Percentiles rank a stretch among this genome's conserved stretches.
These are phyloP conservation scores for Eupithecia exiguata DNA, from an alignment of 2,888 invertebrate species.

Conservation along the genomic window DNA sequence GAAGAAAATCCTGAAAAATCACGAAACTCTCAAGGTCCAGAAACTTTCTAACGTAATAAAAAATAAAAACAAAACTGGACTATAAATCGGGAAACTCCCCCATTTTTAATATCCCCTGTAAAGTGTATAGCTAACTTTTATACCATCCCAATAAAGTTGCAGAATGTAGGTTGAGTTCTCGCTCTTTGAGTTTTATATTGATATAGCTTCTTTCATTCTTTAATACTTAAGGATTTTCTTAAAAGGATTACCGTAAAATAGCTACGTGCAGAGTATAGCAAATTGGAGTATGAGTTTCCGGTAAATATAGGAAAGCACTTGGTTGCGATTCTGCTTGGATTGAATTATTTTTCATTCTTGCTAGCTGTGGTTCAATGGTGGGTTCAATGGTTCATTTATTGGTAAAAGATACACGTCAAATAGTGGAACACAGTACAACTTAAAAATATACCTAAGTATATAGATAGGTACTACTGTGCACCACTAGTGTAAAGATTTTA, in stretches of 20 bases:
- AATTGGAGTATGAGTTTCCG: not conserved
- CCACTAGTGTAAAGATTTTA: too few species aligned
- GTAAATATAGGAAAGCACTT: not conserved
- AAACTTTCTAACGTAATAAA: not conserved
- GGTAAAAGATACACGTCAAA: too few species aligned
- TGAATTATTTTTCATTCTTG: not conserved
- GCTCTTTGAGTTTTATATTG: slow-evolving; percentile 24
- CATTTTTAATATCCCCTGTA: slow-evolving; percentile 39
- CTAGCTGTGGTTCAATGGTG: too few species aligned
- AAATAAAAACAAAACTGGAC: slow-evolving; percentile 21
- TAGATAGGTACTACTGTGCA: too few species aligned
- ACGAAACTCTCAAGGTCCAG: not conserved
- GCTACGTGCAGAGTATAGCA: slow-evolving; percentile 17
- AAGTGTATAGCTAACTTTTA: slow-evolving; percentile 37
- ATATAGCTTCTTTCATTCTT: slow-evolving; percentile 26
- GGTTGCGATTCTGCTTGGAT: not conserved
- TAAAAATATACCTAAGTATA: too few species aligned
- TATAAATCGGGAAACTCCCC: slow-evolving; percentile 20
- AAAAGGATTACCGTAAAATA: slow-evolving; percentile 20
- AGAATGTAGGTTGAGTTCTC: slow-evolving; percentile 3
- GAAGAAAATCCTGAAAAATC: too few species aligned
- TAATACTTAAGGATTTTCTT: slow-evolving; percentile 25
- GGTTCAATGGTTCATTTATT: too few species aligned
- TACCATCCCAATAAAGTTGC: slow-evolving; percentile 37
- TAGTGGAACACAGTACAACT: too few species aligned